These are phyloP conservation scores for Periophthalmus magnuspinnatus DNA, from an alignment of 2,797 vertebrate species.

Conservation along the genomic window DNA sequence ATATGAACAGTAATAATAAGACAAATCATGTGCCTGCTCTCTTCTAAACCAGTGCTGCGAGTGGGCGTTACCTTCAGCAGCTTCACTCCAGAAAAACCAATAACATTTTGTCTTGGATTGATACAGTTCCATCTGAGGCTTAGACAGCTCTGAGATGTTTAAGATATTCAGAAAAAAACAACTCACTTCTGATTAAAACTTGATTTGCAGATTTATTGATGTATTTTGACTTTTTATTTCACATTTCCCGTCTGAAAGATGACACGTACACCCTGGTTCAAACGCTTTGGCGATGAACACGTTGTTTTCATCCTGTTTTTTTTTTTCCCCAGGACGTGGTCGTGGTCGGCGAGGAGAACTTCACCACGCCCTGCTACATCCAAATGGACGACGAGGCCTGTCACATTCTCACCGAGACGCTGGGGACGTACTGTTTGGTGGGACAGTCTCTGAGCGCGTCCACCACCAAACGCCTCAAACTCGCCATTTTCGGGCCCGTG, in stretches of 20 bases:
- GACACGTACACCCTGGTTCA: background rate
- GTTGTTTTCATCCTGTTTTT: background rate
- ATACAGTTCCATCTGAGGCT: too few species aligned
- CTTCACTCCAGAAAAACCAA: too few species aligned
- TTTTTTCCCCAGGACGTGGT: constrained; percentile 90
- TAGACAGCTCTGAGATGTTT: too few species aligned
- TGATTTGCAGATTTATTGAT: too few species aligned
- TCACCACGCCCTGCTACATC: constrained; percentile 95
- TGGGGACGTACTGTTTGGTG: constrained; percentile 90
- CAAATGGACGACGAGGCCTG: constrained; percentile 94
- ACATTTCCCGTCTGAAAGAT: background rate
- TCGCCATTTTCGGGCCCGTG: constrained; percentile 92
- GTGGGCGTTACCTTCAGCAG: too few species aligned
- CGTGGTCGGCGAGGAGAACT: constrained; percentile 94
- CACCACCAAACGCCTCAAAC: constrained; percentile 90
- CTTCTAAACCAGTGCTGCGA: too few species aligned
- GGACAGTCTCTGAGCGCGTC: constrained; percentile 89
- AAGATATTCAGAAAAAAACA: too few species aligned
- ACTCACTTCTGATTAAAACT: too few species aligned
- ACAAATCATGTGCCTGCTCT: too few species aligned
- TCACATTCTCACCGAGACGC: constrained; percentile 94
- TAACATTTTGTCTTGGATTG: too few species aligned
- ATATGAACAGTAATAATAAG: too few species aligned
- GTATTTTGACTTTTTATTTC: too few species aligned
- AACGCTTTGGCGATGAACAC: background rate